Evolutionary conservation across 2,888 invertebrate genomes (phyloP).

Genomic region (Ornithoptera priamus): DNA sequence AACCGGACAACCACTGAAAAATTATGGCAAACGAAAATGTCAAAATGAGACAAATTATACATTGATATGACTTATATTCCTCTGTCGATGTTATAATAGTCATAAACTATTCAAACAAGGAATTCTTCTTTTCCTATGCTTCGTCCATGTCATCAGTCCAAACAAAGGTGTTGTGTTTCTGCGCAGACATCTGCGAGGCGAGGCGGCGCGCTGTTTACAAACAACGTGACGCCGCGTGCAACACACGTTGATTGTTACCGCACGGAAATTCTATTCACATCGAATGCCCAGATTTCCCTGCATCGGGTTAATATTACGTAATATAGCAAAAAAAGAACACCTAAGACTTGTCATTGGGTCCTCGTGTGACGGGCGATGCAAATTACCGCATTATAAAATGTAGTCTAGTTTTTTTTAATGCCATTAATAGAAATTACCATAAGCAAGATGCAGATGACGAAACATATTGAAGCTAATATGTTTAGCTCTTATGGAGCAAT

Average conservation of each 20-base stretch:
- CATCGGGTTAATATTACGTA: not conserved
- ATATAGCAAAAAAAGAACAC: not conserved
- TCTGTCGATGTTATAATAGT: too few relatives aligned
- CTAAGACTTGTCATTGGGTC: not conserved
- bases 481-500: too few relatives aligned
- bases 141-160: not conserved
- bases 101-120: too few relatives aligned
- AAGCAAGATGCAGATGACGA: too few relatives aligned
- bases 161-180: constrained; percentile 1
- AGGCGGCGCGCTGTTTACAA: constrained; percentile 25
- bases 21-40: too few relatives aligned
- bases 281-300: not conserved
- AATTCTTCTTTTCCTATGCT: not conserved
- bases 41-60: too few relatives aligned
- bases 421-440: too few relatives aligned
- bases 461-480: too few relatives aligned
- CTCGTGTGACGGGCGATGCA: not conserved
- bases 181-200: constrained; percentile 10
- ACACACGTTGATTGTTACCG: not conserved
- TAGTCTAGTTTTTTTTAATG: too few relatives aligned
- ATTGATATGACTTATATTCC: too few relatives aligned
- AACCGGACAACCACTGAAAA: too few relatives aligned
- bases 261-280: not conserved
- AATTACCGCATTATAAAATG: not conserved
- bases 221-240: constrained; percentile 11